Evolutionary conservation across 2,888 invertebrate genomes (phyloP), one percentile per base, ranked within the genome.

Genomic region (Pseudococcus viburni): DNA sequence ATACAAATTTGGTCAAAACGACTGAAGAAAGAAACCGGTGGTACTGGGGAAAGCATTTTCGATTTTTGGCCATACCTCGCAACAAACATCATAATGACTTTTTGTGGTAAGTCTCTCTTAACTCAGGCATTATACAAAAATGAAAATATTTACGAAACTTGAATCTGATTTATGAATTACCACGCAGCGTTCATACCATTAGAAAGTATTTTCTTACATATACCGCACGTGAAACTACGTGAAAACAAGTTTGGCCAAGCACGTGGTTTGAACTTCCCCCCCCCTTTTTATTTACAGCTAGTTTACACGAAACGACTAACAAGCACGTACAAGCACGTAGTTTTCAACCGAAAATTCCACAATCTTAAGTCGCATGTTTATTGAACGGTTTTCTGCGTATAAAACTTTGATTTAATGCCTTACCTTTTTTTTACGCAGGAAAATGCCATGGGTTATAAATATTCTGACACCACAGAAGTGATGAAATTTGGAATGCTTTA

Each of bases 1-100:
- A 92, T 11, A 90, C 91, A 15, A 89, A 90, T 59, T 90, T 92
- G 1, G 91, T 92, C 15, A 89, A n/a, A 90, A 0, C 91, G 90
- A 33, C 90, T 93, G 59, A 90, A 90, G 85, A 88, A 89, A n/a
- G 90, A 91, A 89, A 89, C 90, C n/a, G n/a, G n/a, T 9, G 90
- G 89, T 0, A 90, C 90, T 42, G n/a, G n/a, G 90, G 89, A 15
- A 19, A 80, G 55, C 46, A 84, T n/a, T n/a, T 90, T 90, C 73
- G 90, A 90, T 84, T 39, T 90, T 1, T 90, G 90, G 89, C 89
- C 90, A 39, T 89, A 89, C 55, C 88, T 90, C 84, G 89, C 89
- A n/a, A 8, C 83, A 89, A 12, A 89, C 89, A 1, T 89, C 1
- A 89, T 90, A 11, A 90, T 90, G 87, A 90, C 90, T 26, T 90